Base-by-base conservation (phyloP, 2,888 invertebrate genomes). In the Eutolmus rufibarbis region DNA sequence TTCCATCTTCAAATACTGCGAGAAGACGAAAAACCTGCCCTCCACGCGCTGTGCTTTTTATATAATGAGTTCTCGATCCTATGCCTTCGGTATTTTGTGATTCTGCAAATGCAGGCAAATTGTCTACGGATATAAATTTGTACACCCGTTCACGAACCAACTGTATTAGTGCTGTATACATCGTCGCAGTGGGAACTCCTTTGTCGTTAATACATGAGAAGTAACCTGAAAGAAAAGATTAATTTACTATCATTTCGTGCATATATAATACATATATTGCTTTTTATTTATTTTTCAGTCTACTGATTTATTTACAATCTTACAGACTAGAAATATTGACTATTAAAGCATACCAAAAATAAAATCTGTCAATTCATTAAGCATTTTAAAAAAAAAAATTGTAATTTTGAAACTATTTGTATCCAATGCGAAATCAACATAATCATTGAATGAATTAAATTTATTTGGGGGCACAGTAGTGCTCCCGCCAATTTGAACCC, bases 1-100 rank as follows among this genome's bases (percentile, higher is more conserved):
- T 92, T 89, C 95, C 95, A 92, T 96, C 96, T 88, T 96, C 96
- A 92, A 96, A 96, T 76, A 96, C 96, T 0, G 96, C 96, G 16
- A 96, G 93, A 77, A 96, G 92, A 74, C 96, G 94, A 89, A 96
- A 94, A 56, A 96, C 95, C 89, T 96, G 96, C 0, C 96, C 96
- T 1, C 95, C 95, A 85, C 95, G 93, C 74, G 95, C 95, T 87
- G 95, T 95, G n/a, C 95, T 95, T 90, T 96, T 95, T 89, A 95
- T 94, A 90, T 96, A 96, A 89, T 94, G 94, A 34, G 93, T 91
- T 34, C 92, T 86, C 23, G 88, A 74, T 82, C 87, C 88, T 51
- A 88, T 87, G 66, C 90, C 91, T 88, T 90, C 89, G 89, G 89
- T 90, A 57, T 90, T 89, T 87, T 91, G 91, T 77, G 93, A 92